These are phyloP conservation scores for Drosophila subquinaria DNA, from an alignment of 2,888 invertebrate species.

Conservation along the genomic window DNA sequence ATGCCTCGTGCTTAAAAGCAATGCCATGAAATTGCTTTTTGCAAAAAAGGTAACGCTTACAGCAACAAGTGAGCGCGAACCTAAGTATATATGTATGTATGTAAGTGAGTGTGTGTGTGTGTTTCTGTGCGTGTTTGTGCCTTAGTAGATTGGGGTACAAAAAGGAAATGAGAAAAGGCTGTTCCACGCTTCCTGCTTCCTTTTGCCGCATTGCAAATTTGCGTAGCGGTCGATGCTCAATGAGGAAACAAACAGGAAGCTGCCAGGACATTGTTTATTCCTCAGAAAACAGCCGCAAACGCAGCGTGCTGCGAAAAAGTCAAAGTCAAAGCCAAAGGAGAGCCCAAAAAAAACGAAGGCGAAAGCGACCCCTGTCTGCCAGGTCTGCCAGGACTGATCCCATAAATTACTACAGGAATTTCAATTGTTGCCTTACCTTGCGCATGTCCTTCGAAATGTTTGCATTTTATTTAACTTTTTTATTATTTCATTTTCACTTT, in stretches of 20 bases:
- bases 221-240: constrained; percentile 49
- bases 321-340: constrained; percentile 23
- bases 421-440: constrained; percentile 66
- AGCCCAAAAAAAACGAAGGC: constrained; percentile 3
- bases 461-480: neutral
- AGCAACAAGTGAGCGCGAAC: constrained; percentile 69
- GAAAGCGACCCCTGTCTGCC: neutral
- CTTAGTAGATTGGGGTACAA: constrained; percentile 19
- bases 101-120: constrained; percentile 11
- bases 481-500: constrained; percentile 13
- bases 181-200: constrained; percentile 70
- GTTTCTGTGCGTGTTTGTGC: constrained; percentile 3
- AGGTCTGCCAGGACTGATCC: constrained; percentile 9
- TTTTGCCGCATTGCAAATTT: constrained; percentile 65
- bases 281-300: constrained; percentile 49
- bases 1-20: constrained; percentile 63
- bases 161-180: constrained; percentile 80
- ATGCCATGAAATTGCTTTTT: constrained; percentile 78
- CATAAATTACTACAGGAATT: constrained; percentile 75
- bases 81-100: constrained; percentile 17
- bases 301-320: constrained; percentile 30
- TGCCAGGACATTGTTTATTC: constrained; percentile 70
- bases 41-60: constrained; percentile 58
- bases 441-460: constrained; percentile 32
- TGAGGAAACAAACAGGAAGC: constrained; percentile 74